These are phyloP conservation scores for Okapia johnstoni DNA, from an alignment of 2,113 vertebrate species.

Conservation along the genomic window DNA sequence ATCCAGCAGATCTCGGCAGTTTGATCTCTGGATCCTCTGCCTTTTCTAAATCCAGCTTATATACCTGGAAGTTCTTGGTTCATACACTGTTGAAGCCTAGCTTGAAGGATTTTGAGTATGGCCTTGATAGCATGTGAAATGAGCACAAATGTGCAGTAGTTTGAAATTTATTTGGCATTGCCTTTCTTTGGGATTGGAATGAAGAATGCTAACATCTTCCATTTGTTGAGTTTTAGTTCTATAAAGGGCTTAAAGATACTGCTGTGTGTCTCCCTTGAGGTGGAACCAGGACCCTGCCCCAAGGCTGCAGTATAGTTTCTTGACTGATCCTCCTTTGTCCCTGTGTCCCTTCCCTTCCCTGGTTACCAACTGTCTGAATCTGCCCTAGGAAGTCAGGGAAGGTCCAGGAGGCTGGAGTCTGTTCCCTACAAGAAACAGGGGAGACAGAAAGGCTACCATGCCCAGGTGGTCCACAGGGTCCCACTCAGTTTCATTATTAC, in stretches of 20 bases:
- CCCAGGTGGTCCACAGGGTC: neutral
- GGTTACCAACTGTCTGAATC: neutral
- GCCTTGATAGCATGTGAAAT: neutral
- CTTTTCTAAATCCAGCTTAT: neutral
- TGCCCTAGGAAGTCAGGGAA: neutral
- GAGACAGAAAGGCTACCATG: neutral
- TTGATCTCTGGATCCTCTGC: neutral
- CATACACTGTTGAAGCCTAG: neutral
- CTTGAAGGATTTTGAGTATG: neutral
- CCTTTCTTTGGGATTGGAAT: neutral
- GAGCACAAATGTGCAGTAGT: neutral
- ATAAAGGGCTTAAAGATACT: neutral
- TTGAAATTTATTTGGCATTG: neutral
- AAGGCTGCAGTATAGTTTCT: neutral
- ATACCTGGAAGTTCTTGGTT: neutral
- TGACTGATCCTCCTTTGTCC: neutral
- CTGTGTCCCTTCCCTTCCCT: neutral
- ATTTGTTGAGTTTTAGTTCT: neutral
- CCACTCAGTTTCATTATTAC: neutral
- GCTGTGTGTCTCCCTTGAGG: neutral
- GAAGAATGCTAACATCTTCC: neutral
- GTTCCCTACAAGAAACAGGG: neutral
- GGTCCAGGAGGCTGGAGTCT: neutral
- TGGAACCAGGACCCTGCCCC: neutral
- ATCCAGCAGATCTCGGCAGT: neutral